These are phyloP conservation scores for Dolomedes plantarius DNA, from an alignment of 2,888 invertebrate species.

Conservation along the genomic window DNA sequence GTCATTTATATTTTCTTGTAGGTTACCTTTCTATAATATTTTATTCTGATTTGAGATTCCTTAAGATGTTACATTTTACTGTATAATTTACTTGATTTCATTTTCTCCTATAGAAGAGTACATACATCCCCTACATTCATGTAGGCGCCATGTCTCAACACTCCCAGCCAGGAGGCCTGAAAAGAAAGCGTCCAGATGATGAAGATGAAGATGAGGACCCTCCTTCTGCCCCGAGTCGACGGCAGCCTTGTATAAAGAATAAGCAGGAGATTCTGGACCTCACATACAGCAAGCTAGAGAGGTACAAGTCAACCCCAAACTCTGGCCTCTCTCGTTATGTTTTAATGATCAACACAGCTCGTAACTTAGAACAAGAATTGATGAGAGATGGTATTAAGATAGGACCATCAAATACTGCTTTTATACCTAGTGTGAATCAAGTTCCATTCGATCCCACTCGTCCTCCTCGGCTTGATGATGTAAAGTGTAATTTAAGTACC, in stretches of 20 bases:
- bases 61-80: too few species aligned
- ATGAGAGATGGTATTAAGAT: conserved; percentile 80
- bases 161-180: conserved; percentile 70
- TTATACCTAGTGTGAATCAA: conserved; percentile 59
- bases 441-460: conserved; percentile 19
- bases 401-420: conserved; percentile 56
- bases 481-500: background rate
- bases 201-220: conserved; percentile 60
- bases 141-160: conserved; percentile 70
- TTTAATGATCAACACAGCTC: conserved; percentile 93
- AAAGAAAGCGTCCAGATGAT: conserved; percentile 70
- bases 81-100: too few species aligned
- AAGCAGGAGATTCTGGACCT: conserved; percentile 92
- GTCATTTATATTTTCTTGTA: too few species aligned
- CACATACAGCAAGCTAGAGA: conserved; percentile 92
- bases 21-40: too few species aligned
- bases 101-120: conserved; percentile 60
- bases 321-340: conserved; percentile 92
- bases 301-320: conserved; percentile 91
- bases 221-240: conserved; percentile 9
- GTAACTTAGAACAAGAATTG: conserved; percentile 92
- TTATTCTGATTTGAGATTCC: too few species aligned
- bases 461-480: background rate
- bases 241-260: conserved; percentile 76
- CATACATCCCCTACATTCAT: conserved; percentile 64